Evolutionary conservation across 2,113 vertebrate genomes (phyloP).

Genomic region (Lagopus leucura): DNA sequence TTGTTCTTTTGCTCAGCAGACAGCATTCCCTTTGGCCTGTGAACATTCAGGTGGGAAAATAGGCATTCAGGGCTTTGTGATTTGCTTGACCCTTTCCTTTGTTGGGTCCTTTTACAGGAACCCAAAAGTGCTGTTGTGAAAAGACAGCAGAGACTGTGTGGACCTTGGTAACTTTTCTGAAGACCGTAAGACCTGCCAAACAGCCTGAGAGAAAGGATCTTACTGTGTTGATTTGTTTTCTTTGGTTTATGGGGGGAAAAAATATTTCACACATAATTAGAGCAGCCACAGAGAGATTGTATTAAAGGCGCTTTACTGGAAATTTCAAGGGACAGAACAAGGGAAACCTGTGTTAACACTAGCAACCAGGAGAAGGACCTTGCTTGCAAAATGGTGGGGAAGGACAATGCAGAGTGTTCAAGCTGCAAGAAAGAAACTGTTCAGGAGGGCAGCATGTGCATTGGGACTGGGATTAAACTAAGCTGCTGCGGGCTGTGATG

Average conservation of each 20-base stretch:
- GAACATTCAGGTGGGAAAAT: neutral
- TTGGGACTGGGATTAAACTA: slow-evolving; percentile 27
- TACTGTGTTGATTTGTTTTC: slow-evolving; percentile 83
- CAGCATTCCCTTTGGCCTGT: neutral
- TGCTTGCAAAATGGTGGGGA: slow-evolving; percentile 32
- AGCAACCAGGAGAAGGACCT: slow-evolving; percentile 63
- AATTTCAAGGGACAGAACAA: slow-evolving; percentile 80
- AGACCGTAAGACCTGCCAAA: slow-evolving; percentile 56
- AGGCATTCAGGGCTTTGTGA: slow-evolving; percentile 33
- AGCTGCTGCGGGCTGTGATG: neutral
- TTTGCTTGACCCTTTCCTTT: slow-evolving; percentile 61
- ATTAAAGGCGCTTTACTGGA: slow-evolving; percentile 82
- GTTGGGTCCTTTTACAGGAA: slow-evolving; percentile 51
- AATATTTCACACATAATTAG: slow-evolving; percentile 86
- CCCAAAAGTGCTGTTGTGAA: slow-evolving; percentile 52
- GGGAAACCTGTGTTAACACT: slow-evolving; percentile 77
- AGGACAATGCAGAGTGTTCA: slow-evolving; percentile 71
- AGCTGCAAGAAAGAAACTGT: slow-evolving; percentile 66
- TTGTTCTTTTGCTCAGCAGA: neutral
- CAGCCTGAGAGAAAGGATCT: slow-evolving; percentile 72
- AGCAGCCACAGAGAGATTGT: slow-evolving; percentile 78
- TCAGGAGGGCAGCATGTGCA: slow-evolving; percentile 53
- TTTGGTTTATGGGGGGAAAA: slow-evolving; percentile 78
- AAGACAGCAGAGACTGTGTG: slow-evolving; percentile 54
- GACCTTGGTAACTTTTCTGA: slow-evolving; percentile 55